Evolutionary conservation across 2,797 vertebrate genomes (phyloP).

Genomic region (Syngnathus rostellatus): DNA sequence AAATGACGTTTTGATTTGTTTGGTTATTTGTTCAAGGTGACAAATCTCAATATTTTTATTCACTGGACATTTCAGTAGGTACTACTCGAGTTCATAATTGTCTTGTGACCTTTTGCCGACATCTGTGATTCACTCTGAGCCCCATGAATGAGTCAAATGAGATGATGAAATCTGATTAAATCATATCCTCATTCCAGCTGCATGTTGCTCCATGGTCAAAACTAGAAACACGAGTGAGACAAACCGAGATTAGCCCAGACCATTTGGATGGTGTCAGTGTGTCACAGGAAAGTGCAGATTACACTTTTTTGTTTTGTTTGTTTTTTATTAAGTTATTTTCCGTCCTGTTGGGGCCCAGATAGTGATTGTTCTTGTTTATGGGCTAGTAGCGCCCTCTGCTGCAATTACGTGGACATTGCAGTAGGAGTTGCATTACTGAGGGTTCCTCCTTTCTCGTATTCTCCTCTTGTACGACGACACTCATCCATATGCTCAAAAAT

Average conservation of each 20-base stretch:
- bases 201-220: slow-evolving; percentile 38
- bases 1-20: too few species aligned
- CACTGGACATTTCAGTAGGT: slow-evolving; percentile 6
- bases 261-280: neutral
- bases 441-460: neutral
- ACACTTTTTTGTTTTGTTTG: neutral
- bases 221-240: slow-evolving; percentile 12
- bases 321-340: neutral
- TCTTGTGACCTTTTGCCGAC: neutral
- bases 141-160: slow-evolving; percentile 40
- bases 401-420: neutral
- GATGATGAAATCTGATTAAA: slow-evolving; percentile 50
- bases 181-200: slow-evolving; percentile 33
- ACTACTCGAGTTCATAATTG: too few species aligned
- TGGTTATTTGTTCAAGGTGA: slow-evolving; percentile 21
- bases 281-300: neutral
- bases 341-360: neutral
- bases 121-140: slow-evolving; percentile 49
- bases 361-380: neutral
- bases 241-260: slow-evolving; percentile 14
- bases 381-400: neutral
- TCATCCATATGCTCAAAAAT: neutral
- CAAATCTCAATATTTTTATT: slow-evolving; percentile 30
- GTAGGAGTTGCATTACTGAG: neutral
- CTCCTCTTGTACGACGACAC: neutral